These are phyloP conservation scores for Amblyraja radiata DNA, from an alignment of 2,797 vertebrate species.

Conservation along the genomic window DNA sequence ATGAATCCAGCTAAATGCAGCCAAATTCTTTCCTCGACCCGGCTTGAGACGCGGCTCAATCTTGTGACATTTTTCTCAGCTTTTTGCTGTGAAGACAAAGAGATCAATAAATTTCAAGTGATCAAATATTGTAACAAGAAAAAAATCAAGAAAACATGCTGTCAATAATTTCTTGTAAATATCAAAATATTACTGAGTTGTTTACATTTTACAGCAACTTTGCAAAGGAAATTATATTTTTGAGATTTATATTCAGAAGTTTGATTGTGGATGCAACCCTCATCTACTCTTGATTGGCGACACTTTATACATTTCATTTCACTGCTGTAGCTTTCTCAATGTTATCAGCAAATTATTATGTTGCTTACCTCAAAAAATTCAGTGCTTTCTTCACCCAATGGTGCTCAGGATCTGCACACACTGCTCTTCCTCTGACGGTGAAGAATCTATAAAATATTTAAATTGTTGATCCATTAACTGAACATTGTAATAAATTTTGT, in stretches of 20 bases:
- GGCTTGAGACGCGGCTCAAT: neutral
- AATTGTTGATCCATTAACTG: neutral
- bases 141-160: neutral
- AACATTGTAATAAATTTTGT: neutral
- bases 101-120: neutral
- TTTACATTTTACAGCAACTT: neutral
- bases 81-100: slow-evolving; percentile 16
- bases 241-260: neutral
- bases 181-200: too few relatives aligned
- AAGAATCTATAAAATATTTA: slow-evolving; percentile 11
- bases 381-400: neutral
- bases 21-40: neutral
- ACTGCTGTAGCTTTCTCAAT: neutral
- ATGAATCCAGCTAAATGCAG: neutral
- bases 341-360: neutral
- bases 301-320: neutral
- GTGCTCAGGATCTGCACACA: neutral
- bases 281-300: neutral
- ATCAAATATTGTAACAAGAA: neutral
- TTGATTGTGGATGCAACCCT: neutral
- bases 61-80: neutral
- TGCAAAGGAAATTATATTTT: neutral
- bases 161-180: neutral
- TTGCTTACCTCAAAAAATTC: neutral
- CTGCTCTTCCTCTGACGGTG: neutral